Percentiles rank a stretch among this genome's conserved stretches.
phyloP scores from a whole-genome alignment of 2,888 invertebrate species.

The Lepidonotus clava region DNA sequence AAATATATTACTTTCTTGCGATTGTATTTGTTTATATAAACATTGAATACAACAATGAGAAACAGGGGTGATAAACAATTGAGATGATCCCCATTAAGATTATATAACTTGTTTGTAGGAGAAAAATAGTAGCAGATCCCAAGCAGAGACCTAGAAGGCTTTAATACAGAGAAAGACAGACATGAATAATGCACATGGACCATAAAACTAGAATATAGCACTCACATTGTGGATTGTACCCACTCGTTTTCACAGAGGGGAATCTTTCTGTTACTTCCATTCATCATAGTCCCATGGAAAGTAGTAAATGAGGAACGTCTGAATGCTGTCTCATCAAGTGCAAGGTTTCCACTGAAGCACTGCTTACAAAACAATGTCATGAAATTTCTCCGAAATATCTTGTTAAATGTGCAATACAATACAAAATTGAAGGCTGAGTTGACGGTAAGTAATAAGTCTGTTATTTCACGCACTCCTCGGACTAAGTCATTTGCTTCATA shows the following conservation, averaged over 20 bases:
- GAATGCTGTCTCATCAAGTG: not conserved
- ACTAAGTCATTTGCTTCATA: constrained; percentile 64
- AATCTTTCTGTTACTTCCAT: constrained; percentile 42
- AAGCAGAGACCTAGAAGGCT: too few relatives aligned
- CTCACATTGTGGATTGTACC: constrained; percentile 29
- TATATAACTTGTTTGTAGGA: too few relatives aligned
- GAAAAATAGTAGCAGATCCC: too few relatives aligned
- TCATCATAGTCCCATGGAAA: constrained; percentile 44
- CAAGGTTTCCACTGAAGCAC: not conserved
- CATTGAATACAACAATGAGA: too few relatives aligned
- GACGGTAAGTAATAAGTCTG: constrained; percentile 64
- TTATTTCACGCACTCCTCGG: constrained; percentile 68
- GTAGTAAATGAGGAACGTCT: constrained; percentile 47
- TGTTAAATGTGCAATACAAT: constrained; percentile 62
- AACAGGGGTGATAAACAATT: too few relatives aligned
- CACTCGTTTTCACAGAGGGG: constrained; percentile 52
- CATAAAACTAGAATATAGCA: too few relatives aligned
- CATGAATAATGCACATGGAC: too few relatives aligned
- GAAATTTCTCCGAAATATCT: constrained; percentile 59
- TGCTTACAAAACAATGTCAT: constrained; percentile 55
- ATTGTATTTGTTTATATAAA: too few relatives aligned
- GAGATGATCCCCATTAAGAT: too few relatives aligned
- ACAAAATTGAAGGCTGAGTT: constrained; percentile 63
- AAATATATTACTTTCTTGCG: too few relatives aligned
- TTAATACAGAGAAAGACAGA: too few relatives aligned